Conservation (phyloP, 2,797 vertebrate species). For the Steatocranus sp. region DNA sequence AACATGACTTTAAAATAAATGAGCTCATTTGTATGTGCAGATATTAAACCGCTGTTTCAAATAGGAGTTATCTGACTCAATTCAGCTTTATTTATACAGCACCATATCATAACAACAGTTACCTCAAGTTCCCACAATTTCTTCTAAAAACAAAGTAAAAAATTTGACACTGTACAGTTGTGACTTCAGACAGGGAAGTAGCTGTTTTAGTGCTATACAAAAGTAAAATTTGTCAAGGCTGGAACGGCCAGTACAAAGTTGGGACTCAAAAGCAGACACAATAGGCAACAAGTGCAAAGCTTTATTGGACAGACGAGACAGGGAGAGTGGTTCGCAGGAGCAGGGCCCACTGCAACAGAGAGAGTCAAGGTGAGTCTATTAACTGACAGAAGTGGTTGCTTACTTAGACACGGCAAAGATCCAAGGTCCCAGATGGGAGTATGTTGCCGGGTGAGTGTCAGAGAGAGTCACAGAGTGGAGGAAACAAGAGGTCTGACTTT, state of each 20-base stretch:
- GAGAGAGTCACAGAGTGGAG: neutral
- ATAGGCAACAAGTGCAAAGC: too few relatives aligned
- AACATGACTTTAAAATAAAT: neutral
- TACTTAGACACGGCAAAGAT: neutral
- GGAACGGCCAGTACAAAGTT: neutral
- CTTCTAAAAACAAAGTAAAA: neutral
- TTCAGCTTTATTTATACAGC: neutral
- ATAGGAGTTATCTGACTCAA: neutral
- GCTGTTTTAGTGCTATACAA: neutral
- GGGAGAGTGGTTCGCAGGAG: too few relatives aligned
- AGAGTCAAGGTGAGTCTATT: neutral
- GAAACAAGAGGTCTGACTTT: neutral
- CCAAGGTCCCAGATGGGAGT: neutral
- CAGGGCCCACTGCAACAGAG: neutral
- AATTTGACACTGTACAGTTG: neutral
- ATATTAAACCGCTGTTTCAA: neutral
- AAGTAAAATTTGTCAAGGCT: neutral
- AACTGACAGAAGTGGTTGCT: neutral
- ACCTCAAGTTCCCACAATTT: neutral
- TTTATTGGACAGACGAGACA: neutral
- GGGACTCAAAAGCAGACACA: neutral
- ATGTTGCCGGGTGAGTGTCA: fast-evolving
- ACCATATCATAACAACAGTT: neutral
- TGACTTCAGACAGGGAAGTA: neutral
- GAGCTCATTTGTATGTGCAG: neutral